Conservation (phyloP, 2,113 vertebrate species). For the Archilochus colubris region DNA sequence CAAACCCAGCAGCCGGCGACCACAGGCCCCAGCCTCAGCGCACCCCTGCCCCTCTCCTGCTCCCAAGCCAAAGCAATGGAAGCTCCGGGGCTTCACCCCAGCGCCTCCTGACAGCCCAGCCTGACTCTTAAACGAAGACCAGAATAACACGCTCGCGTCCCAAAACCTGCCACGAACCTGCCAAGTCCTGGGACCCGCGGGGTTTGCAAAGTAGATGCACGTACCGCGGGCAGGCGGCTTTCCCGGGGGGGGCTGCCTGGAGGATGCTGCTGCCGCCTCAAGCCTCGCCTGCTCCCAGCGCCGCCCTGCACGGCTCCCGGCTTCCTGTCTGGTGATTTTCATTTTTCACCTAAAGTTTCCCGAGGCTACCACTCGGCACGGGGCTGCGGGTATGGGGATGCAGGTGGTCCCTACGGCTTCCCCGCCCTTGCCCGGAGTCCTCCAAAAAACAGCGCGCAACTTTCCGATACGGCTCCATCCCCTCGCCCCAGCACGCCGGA, state of each 20-base stretch:
- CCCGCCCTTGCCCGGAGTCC: not conserved
- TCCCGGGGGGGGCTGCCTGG: not conserved
- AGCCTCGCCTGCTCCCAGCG: not conserved
- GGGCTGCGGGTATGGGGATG: not conserved
- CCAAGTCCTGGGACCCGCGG: not conserved
- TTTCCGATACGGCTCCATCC: not conserved
- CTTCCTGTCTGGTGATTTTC: not conserved
- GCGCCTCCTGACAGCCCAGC: not conserved
- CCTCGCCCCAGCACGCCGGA: not conserved
- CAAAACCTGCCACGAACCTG: not conserved
- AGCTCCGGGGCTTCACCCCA: not conserved
- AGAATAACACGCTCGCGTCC: not conserved
- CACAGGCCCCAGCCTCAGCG: not conserved
- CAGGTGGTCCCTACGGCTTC: not conserved
- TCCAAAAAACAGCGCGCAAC: not conserved
- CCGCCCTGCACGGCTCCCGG: not conserved
- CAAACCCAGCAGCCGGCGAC: not conserved
- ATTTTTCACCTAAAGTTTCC: slow-evolving; percentile 21
- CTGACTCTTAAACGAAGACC: not conserved
- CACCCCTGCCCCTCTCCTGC: not conserved
- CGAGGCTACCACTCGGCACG: not conserved
- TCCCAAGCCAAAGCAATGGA: not conserved
- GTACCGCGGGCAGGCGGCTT: not conserved
- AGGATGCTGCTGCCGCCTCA: not conserved
- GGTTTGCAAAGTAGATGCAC: not conserved